These are phyloP conservation scores for Typhlichthys eigenmanni DNA, from an alignment of 2,797 vertebrate genomes.

Conservation along the genomic window DNA sequence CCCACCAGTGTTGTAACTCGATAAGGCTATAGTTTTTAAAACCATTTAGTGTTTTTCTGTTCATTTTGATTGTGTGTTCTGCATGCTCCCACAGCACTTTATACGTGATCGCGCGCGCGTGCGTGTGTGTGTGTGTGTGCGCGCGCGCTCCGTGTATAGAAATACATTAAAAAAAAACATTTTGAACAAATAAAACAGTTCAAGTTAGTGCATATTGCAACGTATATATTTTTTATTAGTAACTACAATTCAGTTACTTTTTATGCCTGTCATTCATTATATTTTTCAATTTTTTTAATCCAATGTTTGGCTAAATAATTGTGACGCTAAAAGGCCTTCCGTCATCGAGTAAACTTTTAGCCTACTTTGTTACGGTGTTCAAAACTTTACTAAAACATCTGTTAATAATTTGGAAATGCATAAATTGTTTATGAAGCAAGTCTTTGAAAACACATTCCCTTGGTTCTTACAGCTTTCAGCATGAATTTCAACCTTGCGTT, in stretches of 20 bases:
- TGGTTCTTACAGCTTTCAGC: slow-evolving; percentile 33
- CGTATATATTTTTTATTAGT: not conserved
- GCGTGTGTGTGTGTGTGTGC: not conserved
- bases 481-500: slow-evolving; percentile 42
- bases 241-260: too few species aligned
- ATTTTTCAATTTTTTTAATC: not conserved
- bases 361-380: slow-evolving; percentile 33
- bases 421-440: slow-evolving; percentile 67
- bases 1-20: slow-evolving; percentile 47
- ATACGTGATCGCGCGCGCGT: slow-evolving; percentile 1
- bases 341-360: slow-evolving; percentile 12
- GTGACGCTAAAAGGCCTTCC: slow-evolving; percentile 36
- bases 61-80: not conserved
- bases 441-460: slow-evolving; percentile 52
- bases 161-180: not conserved
- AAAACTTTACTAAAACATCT: slow-evolving; percentile 71
- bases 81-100: not conserved
- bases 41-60: not conserved
- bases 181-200: not conserved
- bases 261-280: not conserved
- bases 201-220: not conserved
- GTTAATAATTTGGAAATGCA: slow-evolving; percentile 73
- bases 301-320: slow-evolving; percentile 21
- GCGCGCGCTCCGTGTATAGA: not conserved
- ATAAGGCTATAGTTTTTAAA: slow-evolving; percentile 20